phyloP scores from a whole-genome alignment of 2,113 vertebrate species.

The Silurus meridionalis region DNA sequence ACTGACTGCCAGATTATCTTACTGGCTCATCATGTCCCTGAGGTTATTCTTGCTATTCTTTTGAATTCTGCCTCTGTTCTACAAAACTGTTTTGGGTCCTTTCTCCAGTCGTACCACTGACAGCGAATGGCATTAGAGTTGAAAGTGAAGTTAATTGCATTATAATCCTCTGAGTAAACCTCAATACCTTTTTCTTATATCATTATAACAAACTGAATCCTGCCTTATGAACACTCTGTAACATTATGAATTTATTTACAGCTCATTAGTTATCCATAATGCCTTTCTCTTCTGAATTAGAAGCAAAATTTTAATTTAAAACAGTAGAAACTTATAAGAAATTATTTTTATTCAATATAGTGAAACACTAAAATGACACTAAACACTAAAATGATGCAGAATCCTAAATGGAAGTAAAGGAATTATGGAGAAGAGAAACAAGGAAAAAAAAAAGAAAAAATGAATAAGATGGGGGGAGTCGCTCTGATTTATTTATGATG shows the following conservation, averaged over 20 bases:
- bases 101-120: too few relatives aligned
- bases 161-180: neutral
- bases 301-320: slow-evolving; percentile 61
- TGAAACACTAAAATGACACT: slow-evolving; percentile 59
- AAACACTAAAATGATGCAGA: slow-evolving; percentile 25
- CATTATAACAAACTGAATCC: neutral
- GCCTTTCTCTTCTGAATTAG: too few relatives aligned
- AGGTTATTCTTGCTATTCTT: too few relatives aligned
- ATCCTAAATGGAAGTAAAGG: slow-evolving; percentile 61
- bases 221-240: neutral
- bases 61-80: too few relatives aligned
- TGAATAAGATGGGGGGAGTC: slow-evolving; percentile 68
- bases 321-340: slow-evolving; percentile 5
- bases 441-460: slow-evolving; percentile 58
- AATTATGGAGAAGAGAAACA: slow-evolving; percentile 53
- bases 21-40: too few relatives aligned
- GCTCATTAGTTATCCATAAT: neutral
- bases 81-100: too few relatives aligned
- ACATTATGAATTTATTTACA: neutral
- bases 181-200: neutral
- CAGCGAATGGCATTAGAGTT: neutral
- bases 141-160: neutral
- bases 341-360: neutral
- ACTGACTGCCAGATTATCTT: too few relatives aligned
- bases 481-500: slow-evolving; percentile 99